Evolutionary conservation across 1,140 invertebrate species (phyloP).

Genomic region (Scaptomyza hsui): DNA sequence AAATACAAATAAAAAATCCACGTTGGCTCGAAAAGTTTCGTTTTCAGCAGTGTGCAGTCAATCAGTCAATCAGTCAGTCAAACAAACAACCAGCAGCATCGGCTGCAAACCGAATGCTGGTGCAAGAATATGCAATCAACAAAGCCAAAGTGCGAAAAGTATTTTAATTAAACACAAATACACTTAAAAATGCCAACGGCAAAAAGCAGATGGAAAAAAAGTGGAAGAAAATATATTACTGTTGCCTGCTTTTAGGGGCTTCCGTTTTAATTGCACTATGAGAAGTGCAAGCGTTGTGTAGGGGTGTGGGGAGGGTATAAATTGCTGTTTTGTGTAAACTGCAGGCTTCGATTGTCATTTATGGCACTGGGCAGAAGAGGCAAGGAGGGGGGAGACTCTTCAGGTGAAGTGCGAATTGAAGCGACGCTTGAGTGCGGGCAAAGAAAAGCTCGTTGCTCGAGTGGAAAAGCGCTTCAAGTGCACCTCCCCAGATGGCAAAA

Average conservation of each 20-base stretch:
- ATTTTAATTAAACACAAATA: slow-evolving; percentile 71
- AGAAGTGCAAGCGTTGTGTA: neutral
- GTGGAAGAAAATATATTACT: slow-evolving; percentile 9
- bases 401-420: slow-evolving; percentile 74
- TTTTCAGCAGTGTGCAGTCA: slow-evolving; percentile 17
- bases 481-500: slow-evolving; percentile 16
- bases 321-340: slow-evolving; percentile 22
- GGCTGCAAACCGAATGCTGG: slow-evolving; percentile 12
- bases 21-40: slow-evolving; percentile 35
- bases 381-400: slow-evolving; percentile 30
- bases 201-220: slow-evolving; percentile 8
- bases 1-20: slow-evolving; percentile 3
- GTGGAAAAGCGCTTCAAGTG: slow-evolving; percentile 59
- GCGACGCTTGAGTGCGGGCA: slow-evolving; percentile 57
- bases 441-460: slow-evolving; percentile 61
- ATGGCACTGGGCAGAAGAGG: neutral
- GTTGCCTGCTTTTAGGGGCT: slow-evolving; percentile 26
- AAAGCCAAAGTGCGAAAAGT: slow-evolving; percentile 53
- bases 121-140: slow-evolving; percentile 41
- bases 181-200: slow-evolving; percentile 35
- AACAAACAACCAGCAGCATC: slow-evolving; percentile 31
- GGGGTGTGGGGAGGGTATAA: neutral
- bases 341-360: slow-evolving; percentile 57
- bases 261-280: slow-evolving; percentile 41
- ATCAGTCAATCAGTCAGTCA: slow-evolving; percentile 33